Base-by-base conservation (phyloP, 2,113 vertebrate species). In the Columbina picui region DNA sequence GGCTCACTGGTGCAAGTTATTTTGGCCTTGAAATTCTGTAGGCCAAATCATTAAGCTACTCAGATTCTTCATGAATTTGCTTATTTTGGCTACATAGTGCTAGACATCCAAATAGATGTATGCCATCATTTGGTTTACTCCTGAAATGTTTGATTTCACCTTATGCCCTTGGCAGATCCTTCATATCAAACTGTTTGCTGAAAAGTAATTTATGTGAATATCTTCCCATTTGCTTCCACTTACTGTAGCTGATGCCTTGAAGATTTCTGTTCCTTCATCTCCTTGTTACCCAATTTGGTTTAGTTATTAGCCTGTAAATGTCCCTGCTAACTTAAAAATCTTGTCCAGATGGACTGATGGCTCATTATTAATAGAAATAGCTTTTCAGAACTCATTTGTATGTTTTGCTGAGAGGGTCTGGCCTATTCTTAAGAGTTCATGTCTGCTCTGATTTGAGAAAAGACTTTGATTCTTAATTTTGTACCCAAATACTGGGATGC, bases 341-440 rank as follows among this genome's bases (percentile, higher is more conserved):
- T 82, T 77, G 41, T 71, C 53, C 64, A 82, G 61, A 73, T 86
- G 69, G 67, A 82, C 52, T 14, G 21, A 60, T 73, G 69, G 45
- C 86, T 96, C 87, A 80, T 90, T 87, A 84, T 87, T 91, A 88
- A 73, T 49, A 85, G 82, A 94, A 96, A 84, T 70, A 73, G 81
- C 41, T 91, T 96, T 84, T 88, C 65, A 84, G 65, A 90, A 87
- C 38, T 82, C 63, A 70, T 81, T 85, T 91, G 38, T 80, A 41
- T 93, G 36, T 89, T 97, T 93, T 94, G 32, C 49, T 95, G n/a
- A 55, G 87, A 76, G 43, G 47, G 74, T 94, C 25, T 86, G 36
- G 55, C 59, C 52, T 67, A 23, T 75, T 84, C 67, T 64, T 68
- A 78, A 83, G 81, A 85, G 68, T 85, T 78, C 27, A 25, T 17